Evolutionary conservation across 2,888 invertebrate species (phyloP), one percentile per base, ranked within the genome.

Genomic region (Nomada fabriciana): DNA sequence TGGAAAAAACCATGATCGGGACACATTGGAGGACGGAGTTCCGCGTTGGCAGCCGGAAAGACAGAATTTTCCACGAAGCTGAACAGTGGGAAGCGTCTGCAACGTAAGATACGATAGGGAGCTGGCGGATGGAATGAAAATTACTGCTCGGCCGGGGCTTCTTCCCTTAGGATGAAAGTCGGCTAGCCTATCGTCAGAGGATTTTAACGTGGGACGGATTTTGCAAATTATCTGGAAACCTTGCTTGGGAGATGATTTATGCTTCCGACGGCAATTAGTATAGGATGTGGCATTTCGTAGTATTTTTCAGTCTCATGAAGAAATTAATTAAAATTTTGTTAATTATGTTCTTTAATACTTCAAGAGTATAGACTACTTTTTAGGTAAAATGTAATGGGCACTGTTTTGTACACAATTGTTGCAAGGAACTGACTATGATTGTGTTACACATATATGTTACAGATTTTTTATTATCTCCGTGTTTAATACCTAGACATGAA

Each of bases 41-140:
- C 2, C 13, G 11, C 25, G 43, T 42, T 75, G 74, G 60, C 71
- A 59, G n/a, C 59, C 61, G 73, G 55, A 64, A 65, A 68, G 57
- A 80, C 73, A 72, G 73, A 72, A 84, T 84, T 82, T 79, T 84
- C 64, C 60, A 53, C 10, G 47, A 57, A 64, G 50, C 53, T 29
- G 65, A 11, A 15, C 20, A 47, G 53, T 50, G 29, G 55, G 69
- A 59, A 43, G 70, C 63, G 69, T 73, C 29, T 11, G 67, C 23
- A 36, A 59, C 55, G 76, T 65, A 73, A 73, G 84, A 83, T 61
- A 64, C 64, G 59, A 50, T 63, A 23, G 47, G 29, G 29, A 18
- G 10, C 78, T 63, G 78, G 64, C 76, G 75, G 55, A 50, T 68
- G 75, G 50, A 78, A 82, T 52, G 43, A 61, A 36, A 9, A 67